These are phyloP conservation scores for Pammene fasciana DNA, from an alignment of 2,888 invertebrate genomes.

Conservation along the genomic window DNA sequence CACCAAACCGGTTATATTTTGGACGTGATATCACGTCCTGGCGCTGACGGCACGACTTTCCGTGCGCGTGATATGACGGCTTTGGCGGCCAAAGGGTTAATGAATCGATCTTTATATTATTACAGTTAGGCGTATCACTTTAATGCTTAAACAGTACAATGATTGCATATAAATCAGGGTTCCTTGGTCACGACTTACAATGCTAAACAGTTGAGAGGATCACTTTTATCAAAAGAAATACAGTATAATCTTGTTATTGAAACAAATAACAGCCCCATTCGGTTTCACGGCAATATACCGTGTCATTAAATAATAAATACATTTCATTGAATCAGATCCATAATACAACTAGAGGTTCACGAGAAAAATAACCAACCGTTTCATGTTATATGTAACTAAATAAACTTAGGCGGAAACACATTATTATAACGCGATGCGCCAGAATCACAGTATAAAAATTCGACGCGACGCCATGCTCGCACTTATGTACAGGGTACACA, in stretches of 20 bases:
- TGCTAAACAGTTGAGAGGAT: not conserved
- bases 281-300: not conserved
- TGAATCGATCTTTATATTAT: constrained; percentile 2
- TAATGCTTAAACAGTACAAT: not conserved
- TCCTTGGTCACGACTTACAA: too few species aligned
- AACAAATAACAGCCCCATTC: not conserved
- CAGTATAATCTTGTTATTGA: not conserved
- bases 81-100: too few species aligned
- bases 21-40: too few species aligned
- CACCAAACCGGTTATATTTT: too few species aligned
- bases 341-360: not conserved
- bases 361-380: not conserved
- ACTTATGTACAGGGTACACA: too few species aligned
- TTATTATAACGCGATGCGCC: too few species aligned
- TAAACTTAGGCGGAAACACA: too few species aligned
- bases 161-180: not conserved
- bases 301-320: not conserved
- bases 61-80: too few species aligned
- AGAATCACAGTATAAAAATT: too few species aligned
- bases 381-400: too few species aligned
- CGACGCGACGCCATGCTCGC: too few species aligned
- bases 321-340: constrained; percentile 35
- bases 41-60: too few species aligned
- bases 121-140: not conserved
- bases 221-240: not conserved